Conservation (phyloP, 1,140 invertebrate genomes). For the Zaprionus davidi region DNA sequence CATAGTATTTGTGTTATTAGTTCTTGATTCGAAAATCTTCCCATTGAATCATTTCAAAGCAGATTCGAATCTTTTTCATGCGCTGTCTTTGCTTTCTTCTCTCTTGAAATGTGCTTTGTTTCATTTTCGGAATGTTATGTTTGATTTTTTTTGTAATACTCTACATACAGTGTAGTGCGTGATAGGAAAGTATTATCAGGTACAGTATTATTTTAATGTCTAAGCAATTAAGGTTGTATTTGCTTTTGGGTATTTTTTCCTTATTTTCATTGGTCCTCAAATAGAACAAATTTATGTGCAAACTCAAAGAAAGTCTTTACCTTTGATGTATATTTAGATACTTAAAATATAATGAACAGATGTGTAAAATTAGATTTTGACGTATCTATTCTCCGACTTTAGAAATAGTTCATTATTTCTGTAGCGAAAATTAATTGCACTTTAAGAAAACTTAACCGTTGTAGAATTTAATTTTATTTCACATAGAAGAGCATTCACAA, state of each 20-base stretch:
- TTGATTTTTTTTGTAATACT: slow-evolving; percentile 11
- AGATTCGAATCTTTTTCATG: slow-evolving; percentile 10
- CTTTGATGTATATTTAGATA: neutral
- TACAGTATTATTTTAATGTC: neutral
- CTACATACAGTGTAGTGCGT: neutral
- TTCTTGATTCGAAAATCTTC: slow-evolving; percentile 15
- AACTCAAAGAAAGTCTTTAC: neutral
- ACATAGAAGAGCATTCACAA: slow-evolving; percentile 1
- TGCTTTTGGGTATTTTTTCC: neutral
- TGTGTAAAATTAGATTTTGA: neutral
- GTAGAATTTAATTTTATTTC: neutral
- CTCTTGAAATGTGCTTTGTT: slow-evolving; percentile 36
- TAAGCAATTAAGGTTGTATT: neutral
- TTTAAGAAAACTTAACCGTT: too few species aligned
- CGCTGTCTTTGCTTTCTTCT: slow-evolving; percentile 24
- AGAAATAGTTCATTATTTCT: too few species aligned
- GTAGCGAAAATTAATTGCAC: too few species aligned
- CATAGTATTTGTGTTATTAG: neutral
- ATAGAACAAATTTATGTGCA: neutral
- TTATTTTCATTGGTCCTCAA: neutral
- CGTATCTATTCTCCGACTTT: neutral
- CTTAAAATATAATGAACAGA: neutral
- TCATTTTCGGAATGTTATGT: slow-evolving; percentile 26
- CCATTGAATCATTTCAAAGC: slow-evolving; percentile 43
- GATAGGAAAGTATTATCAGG: neutral